Evolutionary conservation across 2,888 invertebrate genomes (phyloP), one percentile per base, ranked within the genome.

Genomic region (Limulus polyphemus): DNA sequence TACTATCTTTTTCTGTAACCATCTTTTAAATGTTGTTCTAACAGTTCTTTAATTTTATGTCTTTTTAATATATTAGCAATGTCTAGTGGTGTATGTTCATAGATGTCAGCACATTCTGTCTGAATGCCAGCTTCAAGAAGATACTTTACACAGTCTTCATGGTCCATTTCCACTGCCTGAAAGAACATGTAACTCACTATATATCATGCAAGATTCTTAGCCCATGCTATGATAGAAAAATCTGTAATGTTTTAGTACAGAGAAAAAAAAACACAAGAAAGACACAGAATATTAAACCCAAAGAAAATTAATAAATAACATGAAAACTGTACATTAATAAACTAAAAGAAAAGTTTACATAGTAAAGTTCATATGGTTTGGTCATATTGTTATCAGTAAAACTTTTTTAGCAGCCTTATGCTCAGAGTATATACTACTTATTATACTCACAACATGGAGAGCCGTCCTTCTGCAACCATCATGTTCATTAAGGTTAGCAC

Each of bases 381-480:
- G 32, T 32, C 7, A 32, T 32, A 32, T 0, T 32, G 7, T 32
- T 32, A 32, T 32, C 7, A 32, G 32, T 32, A 5, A 32, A 32
- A 32, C 32, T 32, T 32, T 32, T 32, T 32, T 32, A 32, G 32
- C 32, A 32, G 32, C 32, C 32, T 7, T n/a, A 16, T 51, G 7
- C 16, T 7, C 16, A 51, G 14, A 51, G 51, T 51, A 16, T 2
- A 16, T 51, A 14, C 51, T 14, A 7, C 51, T 51, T 10, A 54
- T 10, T 13, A 57, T 55, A 68, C 65, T 58, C 62, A 68, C 68
- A 65, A 63, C 80, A 75, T 88, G 88, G 58, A 88, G 74, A 0
- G 86, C 81, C 0, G 86, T 85, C 60, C 87, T 80, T 7, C 81
- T 81, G 2, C 83, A 80, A 9, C 81, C 79, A 73, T 88, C 87